Evolutionary conservation across 2,113 vertebrate species (phyloP).

Genomic region (Saccopteryx leptura): DNA sequence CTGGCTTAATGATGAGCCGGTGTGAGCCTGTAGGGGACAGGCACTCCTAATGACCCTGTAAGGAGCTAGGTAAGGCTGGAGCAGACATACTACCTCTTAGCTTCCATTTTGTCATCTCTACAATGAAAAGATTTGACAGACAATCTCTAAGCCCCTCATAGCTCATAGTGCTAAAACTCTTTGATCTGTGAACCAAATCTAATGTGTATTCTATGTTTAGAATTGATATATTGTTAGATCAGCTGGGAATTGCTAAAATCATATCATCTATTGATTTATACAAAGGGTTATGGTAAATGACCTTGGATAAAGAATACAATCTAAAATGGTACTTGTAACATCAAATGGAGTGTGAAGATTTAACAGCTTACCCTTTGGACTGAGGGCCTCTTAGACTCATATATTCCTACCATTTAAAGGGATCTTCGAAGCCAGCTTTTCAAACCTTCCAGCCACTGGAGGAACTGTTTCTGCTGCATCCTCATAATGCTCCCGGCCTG

Average conservation of each 20-base stretch:
- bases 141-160: slow-evolving; percentile 45
- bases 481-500: not conserved
- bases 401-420: slow-evolving; percentile 42
- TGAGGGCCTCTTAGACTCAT: slow-evolving; percentile 58
- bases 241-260: slow-evolving; percentile 66
- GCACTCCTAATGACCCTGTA: not conserved
- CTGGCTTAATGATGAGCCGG: not conserved
- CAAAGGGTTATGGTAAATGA: slow-evolving; percentile 74
- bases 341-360: slow-evolving; percentile 79
- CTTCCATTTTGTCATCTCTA: slow-evolving; percentile 42
- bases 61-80: not conserved
- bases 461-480: not conserved
- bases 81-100: not conserved
- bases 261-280: slow-evolving; percentile 77
- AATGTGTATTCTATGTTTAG: slow-evolving; percentile 79
- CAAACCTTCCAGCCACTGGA: not conserved
- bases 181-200: slow-evolving; percentile 78
- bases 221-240: slow-evolving; percentile 74
- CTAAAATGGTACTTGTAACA: slow-evolving; percentile 78
- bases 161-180: slow-evolving; percentile 61
- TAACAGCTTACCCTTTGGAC: slow-evolving; percentile 70
- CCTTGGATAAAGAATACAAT: slow-evolving; percentile 82
- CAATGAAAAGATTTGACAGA: slow-evolving; percentile 58
- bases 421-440: slow-evolving; percentile 27
- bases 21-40: not conserved